phyloP scores from a whole-genome alignment of 2,113 vertebrate genomes.

The Anolis carolinensis region DNA sequence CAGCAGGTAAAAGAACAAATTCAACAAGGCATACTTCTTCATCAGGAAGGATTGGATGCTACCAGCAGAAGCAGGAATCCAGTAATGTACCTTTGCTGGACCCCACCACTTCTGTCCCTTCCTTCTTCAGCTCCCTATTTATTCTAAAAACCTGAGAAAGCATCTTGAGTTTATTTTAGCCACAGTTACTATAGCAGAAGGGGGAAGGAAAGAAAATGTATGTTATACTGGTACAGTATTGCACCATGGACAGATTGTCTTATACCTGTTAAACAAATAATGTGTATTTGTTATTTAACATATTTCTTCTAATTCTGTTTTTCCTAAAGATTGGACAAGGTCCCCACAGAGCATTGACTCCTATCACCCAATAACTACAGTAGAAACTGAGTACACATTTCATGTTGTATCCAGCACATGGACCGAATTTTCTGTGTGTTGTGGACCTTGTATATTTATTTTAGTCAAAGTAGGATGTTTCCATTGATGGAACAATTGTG shows the following conservation, averaged over 20 bases:
- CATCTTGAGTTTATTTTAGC: no score
- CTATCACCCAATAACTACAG: not conserved
- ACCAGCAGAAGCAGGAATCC: not conserved
- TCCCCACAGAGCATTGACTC: not conserved
- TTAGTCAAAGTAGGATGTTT: conserved; percentile 35
- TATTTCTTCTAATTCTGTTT: not conserved
- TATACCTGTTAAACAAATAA: not conserved
- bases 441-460: conserved; percentile 20
- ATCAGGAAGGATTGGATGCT: not conserved
- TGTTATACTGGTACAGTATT: no score
- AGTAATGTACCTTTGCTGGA: no score
- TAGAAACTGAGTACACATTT: not conserved
- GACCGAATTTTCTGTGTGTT: not conserved
- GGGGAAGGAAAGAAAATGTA: no score
- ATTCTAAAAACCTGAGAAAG: no score
- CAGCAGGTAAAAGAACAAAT: not conserved
- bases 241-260: no score
- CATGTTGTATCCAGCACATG: not conserved
- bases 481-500: not conserved
- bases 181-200: no score
- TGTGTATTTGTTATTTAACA: not conserved
- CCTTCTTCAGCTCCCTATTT: no score
- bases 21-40: not conserved
- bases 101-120: no score
- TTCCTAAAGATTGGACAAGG: not conserved